phyloP scores from a whole-genome alignment of 2,113 vertebrate species.

The Festucalex cinctus region DNA sequence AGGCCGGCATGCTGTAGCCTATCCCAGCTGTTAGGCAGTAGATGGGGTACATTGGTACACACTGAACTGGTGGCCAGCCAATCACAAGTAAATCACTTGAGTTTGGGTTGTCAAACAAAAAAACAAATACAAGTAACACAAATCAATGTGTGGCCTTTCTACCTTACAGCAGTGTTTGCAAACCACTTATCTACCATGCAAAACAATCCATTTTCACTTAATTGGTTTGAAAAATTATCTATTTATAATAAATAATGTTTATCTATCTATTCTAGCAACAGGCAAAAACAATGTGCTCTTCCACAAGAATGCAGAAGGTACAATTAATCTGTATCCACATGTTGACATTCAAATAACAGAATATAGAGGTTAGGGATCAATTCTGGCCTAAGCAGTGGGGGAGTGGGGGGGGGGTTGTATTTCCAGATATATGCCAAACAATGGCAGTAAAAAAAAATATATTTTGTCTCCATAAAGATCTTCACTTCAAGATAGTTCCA shows the following conservation, averaged over 20 bases:
- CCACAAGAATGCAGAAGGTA: too few relatives aligned
- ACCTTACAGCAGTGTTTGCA: background rate
- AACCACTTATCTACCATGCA: background rate
- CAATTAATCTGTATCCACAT: too few relatives aligned
- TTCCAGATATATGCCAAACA: background rate
- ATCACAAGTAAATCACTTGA: background rate
- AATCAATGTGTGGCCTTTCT: constrained; percentile 14
- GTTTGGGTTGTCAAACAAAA: constrained; percentile 7
- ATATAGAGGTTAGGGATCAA: background rate
- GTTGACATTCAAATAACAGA: background rate
- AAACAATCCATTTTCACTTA: background rate
- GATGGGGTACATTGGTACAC: too few relatives aligned
- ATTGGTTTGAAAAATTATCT: background rate
- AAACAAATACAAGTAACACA: constrained; percentile 29
- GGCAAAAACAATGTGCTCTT: background rate
- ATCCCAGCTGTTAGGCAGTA: too few relatives aligned
- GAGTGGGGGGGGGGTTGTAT: too few relatives aligned
- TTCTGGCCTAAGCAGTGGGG: too few relatives aligned
- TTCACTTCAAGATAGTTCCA: background rate
- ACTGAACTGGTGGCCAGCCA: too few relatives aligned
- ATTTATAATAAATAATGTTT: background rate
- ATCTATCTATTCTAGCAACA: background rate
- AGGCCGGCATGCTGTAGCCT: too few relatives aligned
- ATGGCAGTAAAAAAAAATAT: background rate
- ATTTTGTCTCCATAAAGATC: background rate